Evolutionary conservation across 2,888 invertebrate species (phyloP), one percentile per base, ranked within the genome.

Genomic region (Byasa hedistus): DNA sequence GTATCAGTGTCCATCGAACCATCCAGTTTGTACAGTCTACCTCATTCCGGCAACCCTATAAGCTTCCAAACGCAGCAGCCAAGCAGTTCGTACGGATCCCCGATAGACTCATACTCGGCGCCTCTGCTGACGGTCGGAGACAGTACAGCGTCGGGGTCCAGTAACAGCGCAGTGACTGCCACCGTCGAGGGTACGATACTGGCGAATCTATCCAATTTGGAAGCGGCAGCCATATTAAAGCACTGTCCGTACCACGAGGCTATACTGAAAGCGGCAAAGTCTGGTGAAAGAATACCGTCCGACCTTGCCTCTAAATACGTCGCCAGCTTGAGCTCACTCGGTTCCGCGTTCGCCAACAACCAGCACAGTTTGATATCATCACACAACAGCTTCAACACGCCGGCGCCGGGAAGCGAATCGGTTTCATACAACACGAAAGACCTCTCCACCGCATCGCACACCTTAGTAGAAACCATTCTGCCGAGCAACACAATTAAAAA

Each of bases 181-280:
- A 85, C 89, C 0, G 52, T 91, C 0, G 92, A 92, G 62, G 92
- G 92, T 1, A 82, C 79, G 0, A 74, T 89, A 1, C 52, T 92
- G 2, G 85, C 86, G 0, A 91, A 91, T 32, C 70, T 91, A 1
- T 86, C 86, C 0, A 89, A 80, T 61, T 73, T 86, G 55, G 91
- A 91, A 22, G 91, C 89, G 0, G 91, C 91, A 3, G 92, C 91
- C 0, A 92, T 92, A 57, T 69, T 92, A 12, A 92, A 92, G 68
- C 92, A 92, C 71, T 92, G 92, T 65, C 92, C 92, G 0, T 92
- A 92, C 57, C 92, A 92, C 52, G 92, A 92, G 72, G 92, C 91
- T 24, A 89, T 92, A n/a, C 73, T 92, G 0, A 86, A 80, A 75
- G 92, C 92, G 0, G 92, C 92, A 0, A 80, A 83, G 60, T 73